Evolutionary conservation across 2,888 invertebrate species (phyloP).

Genomic region (Tillus elongatus): DNA sequence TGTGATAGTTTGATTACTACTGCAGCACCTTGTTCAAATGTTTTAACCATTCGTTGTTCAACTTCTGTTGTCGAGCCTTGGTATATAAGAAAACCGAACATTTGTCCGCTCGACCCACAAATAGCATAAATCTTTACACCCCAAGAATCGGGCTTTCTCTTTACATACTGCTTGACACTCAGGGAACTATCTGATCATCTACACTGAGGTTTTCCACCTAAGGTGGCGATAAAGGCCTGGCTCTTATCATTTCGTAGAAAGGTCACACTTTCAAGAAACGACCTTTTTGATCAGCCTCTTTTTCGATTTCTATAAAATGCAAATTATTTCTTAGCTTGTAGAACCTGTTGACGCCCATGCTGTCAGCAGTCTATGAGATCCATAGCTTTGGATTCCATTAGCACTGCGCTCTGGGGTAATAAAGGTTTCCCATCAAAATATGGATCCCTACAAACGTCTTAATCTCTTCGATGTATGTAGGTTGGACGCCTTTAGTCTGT

Average conservation of each 20-base stretch:
- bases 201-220: constrained; percentile 16
- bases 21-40: constrained; percentile 17
- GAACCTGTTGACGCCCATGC: constrained; percentile 21
- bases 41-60: constrained; percentile 16
- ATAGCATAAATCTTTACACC: constrained; percentile 26
- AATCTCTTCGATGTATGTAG: constrained; percentile 17
- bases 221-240: constrained; percentile 12
- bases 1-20: constrained; percentile 18
- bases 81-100: constrained; percentile 29
- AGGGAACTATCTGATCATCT: constrained; percentile 25
- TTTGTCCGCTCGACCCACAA: constrained; percentile 25
- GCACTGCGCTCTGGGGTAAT: constrained; percentile 19
- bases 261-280: constrained; percentile 20
- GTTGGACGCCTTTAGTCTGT: no score
- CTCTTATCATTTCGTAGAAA: constrained; percentile 17
- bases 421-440: constrained; percentile 22
- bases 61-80: no score
- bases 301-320: constrained; percentile 19
- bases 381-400: constrained; percentile 20
- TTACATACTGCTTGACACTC: constrained; percentile 15
- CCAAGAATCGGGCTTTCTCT: constrained; percentile 21
- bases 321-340: constrained; percentile 20
- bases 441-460: constrained; percentile 22
- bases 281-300: constrained; percentile 10
- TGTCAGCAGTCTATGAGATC: constrained; percentile 18